Evolutionary conservation across 2,797 vertebrate species (phyloP).

Genomic region (Chiloscyllium punctatum): DNA sequence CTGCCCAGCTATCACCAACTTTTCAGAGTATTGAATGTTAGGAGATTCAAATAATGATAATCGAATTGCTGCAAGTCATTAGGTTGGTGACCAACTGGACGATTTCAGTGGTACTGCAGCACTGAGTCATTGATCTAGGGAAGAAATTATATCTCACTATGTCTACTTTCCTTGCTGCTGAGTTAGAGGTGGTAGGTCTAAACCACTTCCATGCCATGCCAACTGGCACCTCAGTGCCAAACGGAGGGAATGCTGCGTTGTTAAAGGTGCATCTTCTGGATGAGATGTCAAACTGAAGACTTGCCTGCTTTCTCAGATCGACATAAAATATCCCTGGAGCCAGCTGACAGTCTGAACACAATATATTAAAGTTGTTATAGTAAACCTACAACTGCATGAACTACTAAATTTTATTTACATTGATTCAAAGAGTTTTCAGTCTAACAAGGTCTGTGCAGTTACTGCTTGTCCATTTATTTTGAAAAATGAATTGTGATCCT

Average conservation of each 20-base stretch:
- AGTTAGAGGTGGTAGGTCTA: neutral
- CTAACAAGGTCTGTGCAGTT: neutral
- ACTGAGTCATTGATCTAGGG: neutral
- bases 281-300: neutral
- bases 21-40: neutral
- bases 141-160: neutral
- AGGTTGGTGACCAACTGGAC: neutral
- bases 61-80: neutral
- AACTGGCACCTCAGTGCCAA: neutral
- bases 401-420: neutral
- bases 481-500: neutral
- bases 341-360: neutral
- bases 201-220: neutral
- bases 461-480: neutral
- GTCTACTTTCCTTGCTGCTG: neutral
- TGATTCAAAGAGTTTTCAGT: neutral
- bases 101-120: neutral
- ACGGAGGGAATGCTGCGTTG: neutral
- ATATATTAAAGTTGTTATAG: neutral
- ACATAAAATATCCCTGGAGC: neutral
- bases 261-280: neutral
- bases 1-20: neutral
- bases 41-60: neutral
- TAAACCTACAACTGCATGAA: neutral
- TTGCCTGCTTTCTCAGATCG: neutral